phyloP scores from a whole-genome alignment of 2,113 vertebrate species.

The Scomber japonicus region DNA sequence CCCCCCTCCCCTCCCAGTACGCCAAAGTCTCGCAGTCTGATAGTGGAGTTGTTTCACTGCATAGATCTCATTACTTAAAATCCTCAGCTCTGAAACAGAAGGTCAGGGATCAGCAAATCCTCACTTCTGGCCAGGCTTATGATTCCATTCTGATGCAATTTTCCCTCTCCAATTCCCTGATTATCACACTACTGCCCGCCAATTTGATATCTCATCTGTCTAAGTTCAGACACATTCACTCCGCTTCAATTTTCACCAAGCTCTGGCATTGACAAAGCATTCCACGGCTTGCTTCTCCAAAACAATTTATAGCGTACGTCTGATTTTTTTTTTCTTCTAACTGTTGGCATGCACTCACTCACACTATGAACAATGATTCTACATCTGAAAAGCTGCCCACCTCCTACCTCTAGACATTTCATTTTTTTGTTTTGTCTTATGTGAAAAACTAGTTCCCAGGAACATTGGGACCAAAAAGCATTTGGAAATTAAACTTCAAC shows the following conservation, averaged over 20 bases:
- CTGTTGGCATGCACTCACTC: background rate
- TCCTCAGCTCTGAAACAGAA: slow-evolving; percentile 81
- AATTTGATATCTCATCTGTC: slow-evolving; percentile 75
- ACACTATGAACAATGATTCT: background rate
- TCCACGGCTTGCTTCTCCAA: slow-evolving; percentile 26
- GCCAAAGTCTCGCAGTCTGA: slow-evolving; percentile 37
- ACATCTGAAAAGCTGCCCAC: slow-evolving; percentile 20
- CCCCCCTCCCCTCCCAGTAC: background rate
- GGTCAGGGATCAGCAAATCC: slow-evolving; percentile 84
- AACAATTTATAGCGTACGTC: slow-evolving; percentile 44
- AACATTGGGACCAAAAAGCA: background rate
- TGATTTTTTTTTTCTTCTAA: background rate
- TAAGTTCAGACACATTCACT: slow-evolving; percentile 67
- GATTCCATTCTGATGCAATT: slow-evolving; percentile 84
- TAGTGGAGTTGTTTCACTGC: slow-evolving; percentile 67
- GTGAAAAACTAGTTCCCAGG: background rate
- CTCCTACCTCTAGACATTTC: background rate
- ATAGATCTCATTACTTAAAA: slow-evolving; percentile 84
- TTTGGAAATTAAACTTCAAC: background rate
- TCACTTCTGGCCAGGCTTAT: slow-evolving; percentile 77
- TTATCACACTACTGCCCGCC: slow-evolving; percentile 71
- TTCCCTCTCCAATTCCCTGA: slow-evolving; percentile 76
- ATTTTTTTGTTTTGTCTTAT: slow-evolving; percentile 16
- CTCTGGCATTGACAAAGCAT: slow-evolving; percentile 38
- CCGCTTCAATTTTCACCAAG: slow-evolving; percentile 56